phyloP scores from a whole-genome alignment of 2,888 invertebrate species.

The Athalia cordata region DNA sequence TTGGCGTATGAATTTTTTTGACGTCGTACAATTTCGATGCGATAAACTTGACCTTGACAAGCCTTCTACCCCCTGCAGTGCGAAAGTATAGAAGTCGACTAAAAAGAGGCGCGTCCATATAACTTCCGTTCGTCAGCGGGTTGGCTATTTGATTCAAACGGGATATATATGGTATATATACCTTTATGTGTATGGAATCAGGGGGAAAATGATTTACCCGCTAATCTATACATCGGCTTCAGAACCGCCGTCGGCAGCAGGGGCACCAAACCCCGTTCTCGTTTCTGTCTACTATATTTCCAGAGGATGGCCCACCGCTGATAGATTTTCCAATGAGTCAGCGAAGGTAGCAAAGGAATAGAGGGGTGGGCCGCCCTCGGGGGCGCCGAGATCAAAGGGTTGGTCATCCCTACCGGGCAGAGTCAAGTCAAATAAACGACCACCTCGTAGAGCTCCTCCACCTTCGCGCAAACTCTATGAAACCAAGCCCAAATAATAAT shows the following conservation, averaged over 20 bases:
- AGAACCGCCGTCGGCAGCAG: neutral
- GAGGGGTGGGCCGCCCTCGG: conserved; percentile 55
- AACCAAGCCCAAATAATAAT: conserved; percentile 68
- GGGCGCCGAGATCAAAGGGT: conserved; percentile 71
- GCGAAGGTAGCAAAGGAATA: conserved; percentile 56
- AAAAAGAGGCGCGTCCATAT: too few species aligned
- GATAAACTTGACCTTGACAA: too few species aligned
- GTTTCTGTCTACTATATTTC: conserved; percentile 33
- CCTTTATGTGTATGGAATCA: conserved; percentile 1
- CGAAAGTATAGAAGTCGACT: too few species aligned
- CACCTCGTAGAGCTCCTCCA: conserved; percentile 58
- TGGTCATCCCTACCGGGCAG: conserved; percentile 67
- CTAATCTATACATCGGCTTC: conserved; percentile 26
- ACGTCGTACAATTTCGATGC: too few species aligned
- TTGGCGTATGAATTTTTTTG: too few species aligned
- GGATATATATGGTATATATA: too few species aligned
- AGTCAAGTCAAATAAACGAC: conserved; percentile 72
- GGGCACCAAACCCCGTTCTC: neutral
- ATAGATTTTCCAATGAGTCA: conserved; percentile 65
- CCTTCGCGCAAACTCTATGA: conserved; percentile 51
- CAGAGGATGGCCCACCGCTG: conserved; percentile 51
- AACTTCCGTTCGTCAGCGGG: neutral
- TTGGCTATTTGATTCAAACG: neutral
- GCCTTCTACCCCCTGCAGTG: too few species aligned
- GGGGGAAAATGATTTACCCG: conserved; percentile 28